phyloP scores from a whole-genome alignment of 30 jellyfish, hydroid and myxozoan genomes.

The Aurelia aurita complex sp. Pacific region DNA sequence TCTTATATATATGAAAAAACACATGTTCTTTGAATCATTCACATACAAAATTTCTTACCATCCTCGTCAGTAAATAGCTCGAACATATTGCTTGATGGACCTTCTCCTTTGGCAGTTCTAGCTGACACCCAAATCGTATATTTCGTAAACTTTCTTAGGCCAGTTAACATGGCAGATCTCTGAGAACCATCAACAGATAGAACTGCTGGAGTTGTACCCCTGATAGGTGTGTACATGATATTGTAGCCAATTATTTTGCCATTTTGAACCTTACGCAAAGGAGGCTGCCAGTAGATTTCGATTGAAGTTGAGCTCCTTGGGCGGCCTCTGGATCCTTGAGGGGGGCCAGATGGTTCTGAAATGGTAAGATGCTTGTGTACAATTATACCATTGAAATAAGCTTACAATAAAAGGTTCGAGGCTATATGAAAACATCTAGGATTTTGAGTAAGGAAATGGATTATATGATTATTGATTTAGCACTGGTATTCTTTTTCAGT shows the following conservation, averaged over 20 bases:
- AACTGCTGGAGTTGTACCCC: conserved; percentile 68
- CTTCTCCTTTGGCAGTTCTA: conserved; percentile 78
- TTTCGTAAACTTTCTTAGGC: conserved; percentile 85
- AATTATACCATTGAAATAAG: too few relatives aligned
- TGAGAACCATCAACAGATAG: conserved; percentile 58
- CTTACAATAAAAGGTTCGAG: too few relatives aligned
- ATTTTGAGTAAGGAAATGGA: too few relatives aligned
- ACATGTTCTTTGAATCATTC: background rate
- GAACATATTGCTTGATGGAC: conserved; percentile 87
- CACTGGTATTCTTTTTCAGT: too few relatives aligned
- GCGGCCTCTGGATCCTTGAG: conserved; percentile 82
- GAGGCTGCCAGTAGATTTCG: conserved; percentile 93
- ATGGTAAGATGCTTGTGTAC: too few relatives aligned
- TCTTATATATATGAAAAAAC: too few relatives aligned
- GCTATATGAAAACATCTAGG: too few relatives aligned
- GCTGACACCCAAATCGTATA: conserved; percentile 94
- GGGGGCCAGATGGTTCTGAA: conserved; percentile 96
- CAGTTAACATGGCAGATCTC: conserved; percentile 76
- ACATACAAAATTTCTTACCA: conserved; percentile 58
- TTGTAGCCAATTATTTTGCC: conserved; percentile 77
- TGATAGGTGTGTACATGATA: conserved; percentile 77
- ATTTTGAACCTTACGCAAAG: conserved; percentile 71
- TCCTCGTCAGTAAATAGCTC: conserved; percentile 91
- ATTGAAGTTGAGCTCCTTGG: conserved; percentile 90
- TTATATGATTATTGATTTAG: too few relatives aligned